Conservation (phyloP, 2,797 vertebrate genomes). For the Chrosomus eos region DNA sequence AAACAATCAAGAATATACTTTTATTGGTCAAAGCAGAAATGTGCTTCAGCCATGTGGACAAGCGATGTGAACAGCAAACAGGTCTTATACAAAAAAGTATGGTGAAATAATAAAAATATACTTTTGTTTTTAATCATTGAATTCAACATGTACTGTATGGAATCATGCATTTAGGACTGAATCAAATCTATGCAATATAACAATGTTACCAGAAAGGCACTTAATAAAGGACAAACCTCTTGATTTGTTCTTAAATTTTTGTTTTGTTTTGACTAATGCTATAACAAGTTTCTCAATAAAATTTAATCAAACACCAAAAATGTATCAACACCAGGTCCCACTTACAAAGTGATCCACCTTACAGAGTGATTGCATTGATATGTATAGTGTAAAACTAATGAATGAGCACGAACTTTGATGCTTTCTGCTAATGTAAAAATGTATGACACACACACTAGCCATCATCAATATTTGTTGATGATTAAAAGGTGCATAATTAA, state of each 20-base stretch:
- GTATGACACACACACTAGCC: neutral
- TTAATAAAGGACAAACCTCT: neutral
- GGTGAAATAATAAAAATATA: neutral
- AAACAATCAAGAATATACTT: neutral
- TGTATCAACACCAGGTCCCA: neutral
- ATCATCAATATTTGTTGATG: neutral
- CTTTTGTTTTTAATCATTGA: neutral
- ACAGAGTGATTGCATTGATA: neutral
- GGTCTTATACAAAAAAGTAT: neutral
- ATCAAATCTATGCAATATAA: neutral
- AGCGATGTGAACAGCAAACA: neutral
- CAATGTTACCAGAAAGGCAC: neutral
- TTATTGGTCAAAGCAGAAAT: conserved; percentile 8
- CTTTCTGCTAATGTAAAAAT: neutral
- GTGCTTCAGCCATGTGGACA: neutral
- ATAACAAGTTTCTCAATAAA: neutral
- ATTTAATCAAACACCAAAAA: too few relatives aligned
- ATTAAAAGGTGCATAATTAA: neutral
- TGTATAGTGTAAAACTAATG: neutral
- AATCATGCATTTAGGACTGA: neutral
- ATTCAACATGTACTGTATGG: neutral
- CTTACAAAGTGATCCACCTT: too few relatives aligned
- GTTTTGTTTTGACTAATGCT: neutral
- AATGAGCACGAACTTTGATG: neutral
- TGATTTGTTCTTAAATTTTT: too few relatives aligned